Percentiles rank a stretch among this genome's conserved stretches.
phyloP scores from a whole-genome alignment of 64 coral and sea anemone genomes.

The Hydrozoanthus tunicans region DNA sequence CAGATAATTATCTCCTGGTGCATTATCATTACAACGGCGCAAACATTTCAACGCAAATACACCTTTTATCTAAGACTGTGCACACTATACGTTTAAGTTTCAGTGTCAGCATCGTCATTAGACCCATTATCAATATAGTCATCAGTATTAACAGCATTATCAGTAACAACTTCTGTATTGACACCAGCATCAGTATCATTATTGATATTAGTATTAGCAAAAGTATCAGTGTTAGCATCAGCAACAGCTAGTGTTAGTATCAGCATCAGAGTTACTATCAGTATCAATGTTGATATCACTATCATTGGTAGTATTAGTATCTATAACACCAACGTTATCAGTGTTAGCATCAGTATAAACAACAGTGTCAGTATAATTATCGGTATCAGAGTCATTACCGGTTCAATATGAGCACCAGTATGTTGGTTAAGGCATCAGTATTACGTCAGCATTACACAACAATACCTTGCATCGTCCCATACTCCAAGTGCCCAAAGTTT shows the following conservation, averaged over 20 bases:
- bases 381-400: neutral
- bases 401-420: too few relatives aligned
- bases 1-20: too few relatives aligned
- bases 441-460: neutral
- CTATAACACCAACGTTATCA: neutral
- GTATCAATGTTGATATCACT: neutral
- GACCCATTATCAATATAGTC: neutral
- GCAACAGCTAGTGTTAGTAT: too few relatives aligned
- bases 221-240: too few relatives aligned
- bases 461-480: conserved; percentile 8
- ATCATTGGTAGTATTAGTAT: neutral
- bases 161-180: too few relatives aligned
- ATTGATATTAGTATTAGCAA: too few relatives aligned
- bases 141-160: too few relatives aligned
- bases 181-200: too few relatives aligned
- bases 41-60: too few relatives aligned
- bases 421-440: neutral
- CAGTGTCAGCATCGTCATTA: neutral
- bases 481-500: neutral
- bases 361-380: neutral
- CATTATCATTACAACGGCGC: too few relatives aligned
- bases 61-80: too few relatives aligned
- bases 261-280: too few relatives aligned
- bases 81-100: neutral
- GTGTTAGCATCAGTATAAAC: neutral